Percentiles rank a stretch among this genome's conserved stretches.
Conservation (phyloP, 2,797 vertebrate genomes). For the Dipus sagitta region DNA sequence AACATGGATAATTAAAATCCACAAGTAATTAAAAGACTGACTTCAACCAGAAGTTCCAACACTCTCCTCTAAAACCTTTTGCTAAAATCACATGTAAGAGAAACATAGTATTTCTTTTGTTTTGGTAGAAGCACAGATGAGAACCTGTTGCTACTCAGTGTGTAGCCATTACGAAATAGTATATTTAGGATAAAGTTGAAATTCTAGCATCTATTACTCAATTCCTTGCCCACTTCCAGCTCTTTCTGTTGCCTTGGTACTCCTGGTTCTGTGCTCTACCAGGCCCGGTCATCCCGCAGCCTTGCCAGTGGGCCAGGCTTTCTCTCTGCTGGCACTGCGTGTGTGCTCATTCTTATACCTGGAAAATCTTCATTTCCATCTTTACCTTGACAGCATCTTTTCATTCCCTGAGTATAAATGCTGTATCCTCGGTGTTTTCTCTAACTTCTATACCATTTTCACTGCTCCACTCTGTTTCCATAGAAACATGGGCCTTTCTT, state of each 20-base stretch:
- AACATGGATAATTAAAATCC: constrained; percentile 64
- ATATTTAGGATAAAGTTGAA: neutral
- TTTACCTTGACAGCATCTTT: neutral
- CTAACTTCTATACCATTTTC: neutral
- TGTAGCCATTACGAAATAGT: neutral
- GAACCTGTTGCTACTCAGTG: neutral
- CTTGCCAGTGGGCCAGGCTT: neutral
- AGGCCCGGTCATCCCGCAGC: neutral
- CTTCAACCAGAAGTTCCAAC: constrained; percentile 52
- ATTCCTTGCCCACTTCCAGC: neutral
- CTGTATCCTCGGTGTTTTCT: neutral
- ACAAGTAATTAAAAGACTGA: constrained; percentile 46
- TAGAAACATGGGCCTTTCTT: neutral
- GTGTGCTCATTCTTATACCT: neutral
- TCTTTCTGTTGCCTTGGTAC: neutral
- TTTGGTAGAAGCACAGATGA: neutral
- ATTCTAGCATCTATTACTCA: neutral
- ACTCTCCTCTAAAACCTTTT: constrained; percentile 28
- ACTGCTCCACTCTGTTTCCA: neutral
- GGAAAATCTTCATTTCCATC: neutral
- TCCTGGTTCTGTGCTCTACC: neutral
- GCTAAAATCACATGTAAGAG: constrained; percentile 16
- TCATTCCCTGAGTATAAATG: neutral
- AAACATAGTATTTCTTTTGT: constrained; percentile 26
- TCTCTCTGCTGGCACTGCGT: neutral